phyloP scores from a whole-genome alignment of 2,113 vertebrate species.

The Cervus canadensis region DNA sequence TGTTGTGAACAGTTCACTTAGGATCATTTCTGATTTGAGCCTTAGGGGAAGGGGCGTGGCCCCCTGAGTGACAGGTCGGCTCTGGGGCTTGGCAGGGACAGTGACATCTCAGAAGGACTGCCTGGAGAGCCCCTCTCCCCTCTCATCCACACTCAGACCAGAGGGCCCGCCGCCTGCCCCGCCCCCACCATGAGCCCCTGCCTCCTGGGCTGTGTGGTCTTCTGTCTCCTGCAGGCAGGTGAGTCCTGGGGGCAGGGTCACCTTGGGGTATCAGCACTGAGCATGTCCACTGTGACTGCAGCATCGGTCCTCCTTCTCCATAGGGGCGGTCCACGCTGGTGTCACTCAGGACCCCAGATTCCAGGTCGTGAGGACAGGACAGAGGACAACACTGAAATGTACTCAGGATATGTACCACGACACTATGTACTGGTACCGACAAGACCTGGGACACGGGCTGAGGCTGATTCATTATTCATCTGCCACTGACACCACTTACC shows the following conservation, averaged over 20 bases:
- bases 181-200: accelerated
- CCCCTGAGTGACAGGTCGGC: background rate
- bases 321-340: background rate
- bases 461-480: constrained; percentile 19
- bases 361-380: background rate
- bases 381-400: background rate
- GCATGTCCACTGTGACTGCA: accelerated
- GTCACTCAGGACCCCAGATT: background rate
- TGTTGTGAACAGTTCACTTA: accelerated
- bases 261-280: accelerated
- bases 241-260: background rate
- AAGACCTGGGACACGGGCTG: background rate
- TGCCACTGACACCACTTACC: accelerated
- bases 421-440: constrained; percentile 56
- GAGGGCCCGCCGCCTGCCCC: accelerated
- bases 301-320: background rate
- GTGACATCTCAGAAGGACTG: background rate
- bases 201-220: background rate
- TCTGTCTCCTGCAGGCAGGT: background rate
- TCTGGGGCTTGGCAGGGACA: background rate
- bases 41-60: background rate
- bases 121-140: accelerated
- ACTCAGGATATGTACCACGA: background rate
- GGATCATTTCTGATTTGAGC: background rate
- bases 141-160: accelerated